These are phyloP conservation scores for Ophion ellenae DNA, from an alignment of 2,888 invertebrate species.

Conservation along the genomic window DNA sequence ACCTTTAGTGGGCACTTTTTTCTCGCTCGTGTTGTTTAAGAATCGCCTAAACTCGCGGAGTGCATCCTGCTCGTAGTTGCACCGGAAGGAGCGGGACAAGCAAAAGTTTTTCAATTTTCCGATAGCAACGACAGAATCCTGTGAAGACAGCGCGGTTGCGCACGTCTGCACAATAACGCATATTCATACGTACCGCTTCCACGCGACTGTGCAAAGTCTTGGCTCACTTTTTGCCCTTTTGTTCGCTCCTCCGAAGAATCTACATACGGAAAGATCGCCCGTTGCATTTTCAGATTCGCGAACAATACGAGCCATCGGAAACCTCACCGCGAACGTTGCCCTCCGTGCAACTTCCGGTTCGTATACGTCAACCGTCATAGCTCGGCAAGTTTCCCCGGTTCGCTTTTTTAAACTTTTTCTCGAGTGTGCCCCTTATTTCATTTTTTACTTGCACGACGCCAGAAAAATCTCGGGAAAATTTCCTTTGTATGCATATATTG, in stretches of 20 bases:
- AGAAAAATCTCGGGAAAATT: neutral
- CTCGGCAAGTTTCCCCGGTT: conserved; percentile 16
- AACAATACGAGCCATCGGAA: conserved; percentile 57
- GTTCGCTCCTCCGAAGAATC: conserved; percentile 4
- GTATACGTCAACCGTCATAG: conserved; percentile 25
- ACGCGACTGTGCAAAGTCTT: conserved; percentile 27
- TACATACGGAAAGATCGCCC: conserved; percentile 14
- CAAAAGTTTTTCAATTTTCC: conserved; percentile 52
- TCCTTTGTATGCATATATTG: no score
- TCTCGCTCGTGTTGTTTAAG: neutral
- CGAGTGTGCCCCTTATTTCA: conserved; percentile 1
- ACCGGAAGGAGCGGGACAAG: neutral
- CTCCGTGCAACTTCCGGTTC: conserved; percentile 43
- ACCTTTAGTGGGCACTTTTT: neutral
- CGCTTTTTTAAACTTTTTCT: conserved; percentile 6
- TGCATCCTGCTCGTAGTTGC: neutral
- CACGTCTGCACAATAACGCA: conserved; percentile 17
- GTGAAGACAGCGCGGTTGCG: conserved; percentile 11
- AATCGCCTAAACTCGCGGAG: neutral
- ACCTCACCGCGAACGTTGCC: conserved; percentile 31
- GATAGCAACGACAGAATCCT: conserved; percentile 19
- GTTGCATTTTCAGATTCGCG: conserved; percentile 38
- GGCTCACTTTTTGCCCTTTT: conserved; percentile 32
- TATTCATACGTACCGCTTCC: neutral
- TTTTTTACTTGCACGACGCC: neutral